Conservation (phyloP, 2,888 invertebrate genomes). For the Mesorhabditis sp. region DNA sequence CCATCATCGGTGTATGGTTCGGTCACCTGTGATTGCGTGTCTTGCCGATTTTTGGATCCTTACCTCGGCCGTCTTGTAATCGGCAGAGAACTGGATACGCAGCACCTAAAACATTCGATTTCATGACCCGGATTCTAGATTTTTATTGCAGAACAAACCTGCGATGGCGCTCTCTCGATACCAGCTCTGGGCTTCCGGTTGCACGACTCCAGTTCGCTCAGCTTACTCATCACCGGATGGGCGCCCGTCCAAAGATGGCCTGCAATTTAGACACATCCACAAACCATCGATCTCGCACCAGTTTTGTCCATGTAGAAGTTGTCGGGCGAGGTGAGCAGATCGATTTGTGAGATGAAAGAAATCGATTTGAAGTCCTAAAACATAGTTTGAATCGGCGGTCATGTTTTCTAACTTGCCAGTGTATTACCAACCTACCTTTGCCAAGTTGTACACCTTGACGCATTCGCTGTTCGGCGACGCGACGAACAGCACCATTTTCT, state of each 20-base stretch:
- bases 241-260: not conserved
- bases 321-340: slow-evolving; percentile 23
- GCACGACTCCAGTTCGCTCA: not conserved
- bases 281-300: slow-evolving; percentile 24
- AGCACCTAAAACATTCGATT: not conserved
- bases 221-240: slow-evolving; percentile 6
- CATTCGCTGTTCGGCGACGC: slow-evolving; percentile 25
- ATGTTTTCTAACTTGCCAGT: not conserved
- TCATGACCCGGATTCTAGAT: too few relatives aligned
- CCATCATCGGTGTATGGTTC: slow-evolving; percentile 3
- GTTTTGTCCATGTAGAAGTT: slow-evolving; percentile 29
- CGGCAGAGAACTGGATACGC: not conserved
- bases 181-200: not conserved
- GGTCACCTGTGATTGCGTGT: not conserved
- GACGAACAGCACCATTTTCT: slow-evolving; percentile 26
- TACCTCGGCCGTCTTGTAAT: not conserved
- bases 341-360: slow-evolving; percentile 16
- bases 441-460: slow-evolving; percentile 23
- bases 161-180: not conserved
- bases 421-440: slow-evolving; percentile 13
- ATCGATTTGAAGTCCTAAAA: slow-evolving; percentile 16
- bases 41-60: not conserved
- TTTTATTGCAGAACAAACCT: not conserved
- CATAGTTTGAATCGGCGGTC: not conserved
- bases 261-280: not conserved